Base-by-base conservation (phyloP, 2,888 invertebrate species). In the Zonitis immaculata region DNA sequence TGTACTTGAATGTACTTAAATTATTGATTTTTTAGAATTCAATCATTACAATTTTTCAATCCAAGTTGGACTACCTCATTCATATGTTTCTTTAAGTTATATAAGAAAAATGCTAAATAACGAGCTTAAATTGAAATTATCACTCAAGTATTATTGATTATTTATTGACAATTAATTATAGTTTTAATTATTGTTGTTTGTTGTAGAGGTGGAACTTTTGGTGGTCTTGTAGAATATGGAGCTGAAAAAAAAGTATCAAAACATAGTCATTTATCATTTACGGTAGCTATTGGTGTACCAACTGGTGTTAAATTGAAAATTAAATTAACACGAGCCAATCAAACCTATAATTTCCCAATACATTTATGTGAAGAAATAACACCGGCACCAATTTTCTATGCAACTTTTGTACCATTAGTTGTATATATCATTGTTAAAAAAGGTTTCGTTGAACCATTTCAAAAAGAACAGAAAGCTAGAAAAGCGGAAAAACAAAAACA, bases 231-330 rank as follows among this genome's bases (percentile, higher is more conserved):
- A 0, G 95, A 96, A 71, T 96, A 95, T 71, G 95, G 95, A 0
- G 89, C 89, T 1, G 95, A 96, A 70, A 95, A 95, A 68, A 93
- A 91, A 73, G 84, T 97, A 25, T 93, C 95, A 0, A 87, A 92
- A 73, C 91, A 94, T 68, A 95, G 91, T 70, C 86, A 87, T 39
- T 78, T 96, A 1, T 87, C 90, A 0, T 95, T 95, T 1, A 83
- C 91, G 0, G 88, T 97, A 32, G 82, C 86, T 57, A 78, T 96
- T 14, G 95, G 95, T 2, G 80, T 91, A 25, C 93, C 95, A 1
- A 85, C 86, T 7, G 96, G 97, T 20, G 94, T 97, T 0, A 86
- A 86, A 66, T 81, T 97, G 28, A 92, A 91, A 79, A 79, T 96
- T 44, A 92, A 92, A 77, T 80, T 96, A 71, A 83, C 85, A 12